Evolutionary conservation across 2,888 invertebrate species (phyloP).

Genomic region (Rutpela maculata): DNA sequence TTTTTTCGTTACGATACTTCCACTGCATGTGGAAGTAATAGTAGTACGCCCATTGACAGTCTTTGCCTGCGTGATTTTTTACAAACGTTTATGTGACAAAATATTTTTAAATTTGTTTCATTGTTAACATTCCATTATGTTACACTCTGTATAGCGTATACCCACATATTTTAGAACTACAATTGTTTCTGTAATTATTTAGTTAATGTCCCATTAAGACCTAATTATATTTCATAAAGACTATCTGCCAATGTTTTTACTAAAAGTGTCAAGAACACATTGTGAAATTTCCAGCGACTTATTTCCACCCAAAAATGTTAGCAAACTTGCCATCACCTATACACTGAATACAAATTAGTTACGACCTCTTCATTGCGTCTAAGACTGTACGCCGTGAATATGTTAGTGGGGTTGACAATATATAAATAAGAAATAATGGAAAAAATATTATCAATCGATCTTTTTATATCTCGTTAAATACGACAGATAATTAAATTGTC

Average conservation of each 20-base stretch:
- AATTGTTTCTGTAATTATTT: no score
- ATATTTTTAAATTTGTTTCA: no score
- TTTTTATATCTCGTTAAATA: not conserved
- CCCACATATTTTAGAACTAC: no score
- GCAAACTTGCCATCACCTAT: not conserved
- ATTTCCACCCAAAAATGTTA: constrained; percentile 12
- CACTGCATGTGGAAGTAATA: no score
- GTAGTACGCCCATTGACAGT: no score
- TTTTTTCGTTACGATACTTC: no score
- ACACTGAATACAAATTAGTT: constrained; percentile 8
- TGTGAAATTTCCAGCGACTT: not conserved
- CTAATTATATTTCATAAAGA: no score
- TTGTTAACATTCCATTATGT: no score
- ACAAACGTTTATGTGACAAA: no score
- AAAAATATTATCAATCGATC: not conserved
- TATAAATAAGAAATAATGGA: not conserved
- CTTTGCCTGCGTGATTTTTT: no score
- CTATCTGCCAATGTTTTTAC: not conserved
- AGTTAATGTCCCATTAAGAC: no score
- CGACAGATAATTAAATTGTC: not conserved
- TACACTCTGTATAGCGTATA: no score
- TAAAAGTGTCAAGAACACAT: constrained; percentile 19
- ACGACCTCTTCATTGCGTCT: not conserved
- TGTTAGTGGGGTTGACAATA: not conserved
- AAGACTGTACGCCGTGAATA: not conserved